Evolutionary conservation across 2,888 invertebrate genomes (phyloP).

Genomic region (Adelphocoris suturalis): DNA sequence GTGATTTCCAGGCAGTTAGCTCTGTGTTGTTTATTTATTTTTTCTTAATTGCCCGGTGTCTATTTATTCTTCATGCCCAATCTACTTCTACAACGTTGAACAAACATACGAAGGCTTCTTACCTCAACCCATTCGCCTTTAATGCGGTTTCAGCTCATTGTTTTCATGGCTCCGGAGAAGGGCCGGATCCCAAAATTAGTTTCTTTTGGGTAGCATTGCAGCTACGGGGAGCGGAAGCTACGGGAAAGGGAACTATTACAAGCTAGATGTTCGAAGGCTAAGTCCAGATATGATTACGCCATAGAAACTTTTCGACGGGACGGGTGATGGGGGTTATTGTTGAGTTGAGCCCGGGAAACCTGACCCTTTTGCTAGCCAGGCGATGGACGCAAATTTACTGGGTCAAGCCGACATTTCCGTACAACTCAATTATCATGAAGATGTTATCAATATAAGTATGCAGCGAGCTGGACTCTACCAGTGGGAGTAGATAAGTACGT

Average conservation of each 20-base stretch:
- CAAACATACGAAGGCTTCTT: too few relatives aligned
- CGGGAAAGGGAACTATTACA: slow-evolving; percentile 37
- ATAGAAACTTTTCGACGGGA: slow-evolving; percentile 30
- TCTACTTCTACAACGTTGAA: too few relatives aligned
- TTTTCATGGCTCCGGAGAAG: neutral
- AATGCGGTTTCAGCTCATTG: slow-evolving; percentile 51
- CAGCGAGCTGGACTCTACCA: neutral
- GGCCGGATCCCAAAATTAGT: slow-evolving; percentile 6
- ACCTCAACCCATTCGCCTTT: neutral
- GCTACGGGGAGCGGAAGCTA: neutral
- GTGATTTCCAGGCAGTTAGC: too few relatives aligned
- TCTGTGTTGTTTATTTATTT: too few relatives aligned
- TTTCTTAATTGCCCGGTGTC: too few relatives aligned
- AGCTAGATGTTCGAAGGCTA: slow-evolving; percentile 24
- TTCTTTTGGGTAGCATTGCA: slow-evolving; percentile 33
- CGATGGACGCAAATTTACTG: neutral
- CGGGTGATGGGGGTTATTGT: neutral
- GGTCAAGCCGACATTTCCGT: slow-evolving; percentile 1
- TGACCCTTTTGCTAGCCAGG: neutral
- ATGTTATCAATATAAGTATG: neutral
- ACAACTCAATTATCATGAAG: neutral
- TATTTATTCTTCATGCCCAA: too few relatives aligned
- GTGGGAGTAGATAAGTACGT: too few relatives aligned
- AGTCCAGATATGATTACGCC: slow-evolving; percentile 55
- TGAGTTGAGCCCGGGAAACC: neutral